A percentile compares a stretch with the other conserved stretches of the same genome.
Evolutionary conservation across 2,888 invertebrate species (phyloP).

Genomic region (Rhamphomyia laevipes): DNA sequence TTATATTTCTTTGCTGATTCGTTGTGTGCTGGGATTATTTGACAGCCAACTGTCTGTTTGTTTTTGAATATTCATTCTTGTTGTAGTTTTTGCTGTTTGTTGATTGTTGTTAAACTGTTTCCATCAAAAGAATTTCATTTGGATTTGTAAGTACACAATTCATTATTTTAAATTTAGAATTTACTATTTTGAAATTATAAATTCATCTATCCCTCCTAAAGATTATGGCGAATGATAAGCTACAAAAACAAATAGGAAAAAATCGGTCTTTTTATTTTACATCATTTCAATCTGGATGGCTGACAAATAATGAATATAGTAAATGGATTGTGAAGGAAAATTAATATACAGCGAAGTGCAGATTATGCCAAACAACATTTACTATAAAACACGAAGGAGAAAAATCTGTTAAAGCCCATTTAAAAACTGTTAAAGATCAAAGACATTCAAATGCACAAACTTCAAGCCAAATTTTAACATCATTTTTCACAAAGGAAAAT

Average conservation of each 20-base stretch:
- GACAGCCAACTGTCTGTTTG: neutral
- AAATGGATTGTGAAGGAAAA: constrained; percentile 2
- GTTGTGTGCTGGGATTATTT: neutral
- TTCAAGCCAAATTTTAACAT: constrained; percentile 8
- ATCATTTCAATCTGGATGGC: neutral
- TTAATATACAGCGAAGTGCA: constrained; percentile 3
- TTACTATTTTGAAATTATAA: neutral
- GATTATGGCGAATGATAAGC: constrained; percentile 1
- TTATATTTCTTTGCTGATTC: neutral
- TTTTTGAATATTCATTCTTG: neutral
- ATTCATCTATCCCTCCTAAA: neutral
- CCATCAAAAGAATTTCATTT: neutral
- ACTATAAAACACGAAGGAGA: constrained; percentile 3
- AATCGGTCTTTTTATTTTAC: neutral
- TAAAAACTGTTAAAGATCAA: constrained; percentile 2
- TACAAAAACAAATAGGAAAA: neutral
- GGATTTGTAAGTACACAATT: neutral
- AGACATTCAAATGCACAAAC: constrained; percentile 2
- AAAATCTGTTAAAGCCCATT: constrained; percentile 2
- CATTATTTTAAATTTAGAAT: neutral
- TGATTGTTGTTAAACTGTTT: neutral
- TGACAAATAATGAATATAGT: neutral
- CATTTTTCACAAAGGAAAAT: constrained; percentile 7
- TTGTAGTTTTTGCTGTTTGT: neutral
- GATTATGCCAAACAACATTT: constrained; percentile 3